phyloP scores from a whole-genome alignment of 2,113 vertebrate genomes.

The Brachyhypopomus occidentalis region DNA sequence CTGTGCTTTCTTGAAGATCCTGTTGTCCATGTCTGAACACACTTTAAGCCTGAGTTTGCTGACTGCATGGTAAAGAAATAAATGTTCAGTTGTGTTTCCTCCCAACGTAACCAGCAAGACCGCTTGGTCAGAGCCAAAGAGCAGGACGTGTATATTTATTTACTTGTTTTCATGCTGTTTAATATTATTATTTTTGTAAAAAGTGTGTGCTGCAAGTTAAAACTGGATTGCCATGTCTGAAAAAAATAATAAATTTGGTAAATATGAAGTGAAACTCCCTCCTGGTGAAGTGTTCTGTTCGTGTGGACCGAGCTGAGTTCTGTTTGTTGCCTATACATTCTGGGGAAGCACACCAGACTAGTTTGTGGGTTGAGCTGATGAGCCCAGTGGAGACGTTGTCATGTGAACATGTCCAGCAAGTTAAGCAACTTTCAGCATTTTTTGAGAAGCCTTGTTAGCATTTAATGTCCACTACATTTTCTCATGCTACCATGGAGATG shows the following conservation, averaged over 20 bases:
- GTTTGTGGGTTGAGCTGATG: slow-evolving; percentile 38
- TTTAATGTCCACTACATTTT: too few relatives aligned
- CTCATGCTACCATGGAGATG: too few relatives aligned
- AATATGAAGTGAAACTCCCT: slow-evolving; percentile 11
- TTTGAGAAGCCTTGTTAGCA: too few relatives aligned
- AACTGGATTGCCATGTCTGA: slow-evolving; percentile 59
- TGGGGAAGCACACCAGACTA: slow-evolving; percentile 46
- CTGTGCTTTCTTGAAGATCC: neutral
- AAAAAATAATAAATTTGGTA: slow-evolving; percentile 58
- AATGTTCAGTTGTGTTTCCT: neutral
- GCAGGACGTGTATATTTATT: slow-evolving; percentile 75
- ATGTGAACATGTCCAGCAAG: too few relatives aligned
- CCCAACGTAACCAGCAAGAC: neutral
- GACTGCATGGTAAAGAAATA: slow-evolving; percentile 27
- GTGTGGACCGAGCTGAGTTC: too few relatives aligned
- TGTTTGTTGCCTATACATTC: neutral
- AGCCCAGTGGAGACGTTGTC: neutral
- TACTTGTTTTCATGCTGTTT: slow-evolving; percentile 58
- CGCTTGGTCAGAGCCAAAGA: neutral
- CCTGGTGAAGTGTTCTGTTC: neutral
- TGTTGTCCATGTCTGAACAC: neutral
- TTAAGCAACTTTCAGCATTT: too few relatives aligned
- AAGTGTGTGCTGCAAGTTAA: slow-evolving; percentile 62
- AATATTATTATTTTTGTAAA: slow-evolving; percentile 71
- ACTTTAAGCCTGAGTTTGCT: neutral